Percentiles rank a stretch among this genome's conserved stretches.
Evolutionary conservation across 2,797 vertebrate species (phyloP).

Genomic region (Rhinella marina): DNA sequence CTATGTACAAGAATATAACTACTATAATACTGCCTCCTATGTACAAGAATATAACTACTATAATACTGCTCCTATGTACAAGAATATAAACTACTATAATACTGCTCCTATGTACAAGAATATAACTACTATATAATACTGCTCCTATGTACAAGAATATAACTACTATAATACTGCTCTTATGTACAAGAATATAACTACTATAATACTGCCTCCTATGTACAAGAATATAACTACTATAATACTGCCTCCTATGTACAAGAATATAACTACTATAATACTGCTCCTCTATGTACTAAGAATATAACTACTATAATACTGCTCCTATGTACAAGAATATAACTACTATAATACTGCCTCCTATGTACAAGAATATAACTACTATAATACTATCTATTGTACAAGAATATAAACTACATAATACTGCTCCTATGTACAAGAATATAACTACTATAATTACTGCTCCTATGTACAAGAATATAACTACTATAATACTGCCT

Average conservation of each 20-base stretch:
- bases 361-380: slow-evolving; percentile 6
- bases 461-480: slow-evolving; percentile 12
- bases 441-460: slow-evolving; percentile 20
- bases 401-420: not conserved
- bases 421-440: not conserved
- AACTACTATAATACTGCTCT: not conserved
- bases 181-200: not conserved
- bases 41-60: too few species aligned
- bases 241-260: not conserved
- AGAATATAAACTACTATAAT: too few species aligned
- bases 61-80: too few species aligned
- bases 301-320: slow-evolving; percentile 1
- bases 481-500: slow-evolving; percentile 13
- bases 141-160: not conserved
- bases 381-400: not conserved
- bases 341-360: not conserved
- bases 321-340: slow-evolving; percentile 6
- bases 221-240: slow-evolving; percentile 4
- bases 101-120: too few species aligned
- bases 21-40: slow-evolving; percentile 12
- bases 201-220: not conserved
- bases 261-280: slow-evolving; percentile 9
- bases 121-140: too few species aligned
- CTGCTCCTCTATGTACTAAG: too few species aligned
- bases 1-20: not conserved